Percentiles rank a stretch among this genome's conserved stretches.
Conservation (phyloP, 2,113 vertebrate genomes). For the Pionites leucogaster region DNA sequence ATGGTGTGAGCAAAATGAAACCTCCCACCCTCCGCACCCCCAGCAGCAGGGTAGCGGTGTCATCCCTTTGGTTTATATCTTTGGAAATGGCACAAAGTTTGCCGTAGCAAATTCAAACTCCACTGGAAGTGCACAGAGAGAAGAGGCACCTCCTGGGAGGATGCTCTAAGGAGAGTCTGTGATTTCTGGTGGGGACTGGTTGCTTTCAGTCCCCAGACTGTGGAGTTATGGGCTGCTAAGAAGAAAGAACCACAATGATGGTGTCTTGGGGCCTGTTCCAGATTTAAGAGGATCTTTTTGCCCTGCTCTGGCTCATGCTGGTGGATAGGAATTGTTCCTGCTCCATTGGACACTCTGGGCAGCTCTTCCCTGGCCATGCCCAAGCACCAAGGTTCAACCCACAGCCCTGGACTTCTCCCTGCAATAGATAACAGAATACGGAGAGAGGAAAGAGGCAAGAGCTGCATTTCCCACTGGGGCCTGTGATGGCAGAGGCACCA, state of each 20-base stretch:
- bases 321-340: background rate
- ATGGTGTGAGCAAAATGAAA: background rate
- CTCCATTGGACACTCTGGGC: background rate
- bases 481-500: background rate
- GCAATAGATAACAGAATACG: accelerated
- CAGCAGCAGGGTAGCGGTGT: background rate
- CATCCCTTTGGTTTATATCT: background rate
- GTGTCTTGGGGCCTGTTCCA: too few species aligned
- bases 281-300: background rate
- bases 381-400: background rate
- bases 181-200: background rate
- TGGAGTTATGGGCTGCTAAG: background rate
- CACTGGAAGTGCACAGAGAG: accelerated
- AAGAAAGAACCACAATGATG: background rate
- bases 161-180: too few species aligned
- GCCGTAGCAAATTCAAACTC: too few species aligned
- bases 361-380: background rate
- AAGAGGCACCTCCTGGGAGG: background rate
- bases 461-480: background rate
- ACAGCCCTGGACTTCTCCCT: background rate
- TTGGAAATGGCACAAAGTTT: background rate
- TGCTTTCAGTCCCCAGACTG: background rate
- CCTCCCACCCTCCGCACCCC: background rate
- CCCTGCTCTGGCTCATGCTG: background rate
- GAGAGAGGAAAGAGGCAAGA: background rate